Conservation (phyloP, 2,113 vertebrate genomes). For the Scophthalmus maximus region DNA sequence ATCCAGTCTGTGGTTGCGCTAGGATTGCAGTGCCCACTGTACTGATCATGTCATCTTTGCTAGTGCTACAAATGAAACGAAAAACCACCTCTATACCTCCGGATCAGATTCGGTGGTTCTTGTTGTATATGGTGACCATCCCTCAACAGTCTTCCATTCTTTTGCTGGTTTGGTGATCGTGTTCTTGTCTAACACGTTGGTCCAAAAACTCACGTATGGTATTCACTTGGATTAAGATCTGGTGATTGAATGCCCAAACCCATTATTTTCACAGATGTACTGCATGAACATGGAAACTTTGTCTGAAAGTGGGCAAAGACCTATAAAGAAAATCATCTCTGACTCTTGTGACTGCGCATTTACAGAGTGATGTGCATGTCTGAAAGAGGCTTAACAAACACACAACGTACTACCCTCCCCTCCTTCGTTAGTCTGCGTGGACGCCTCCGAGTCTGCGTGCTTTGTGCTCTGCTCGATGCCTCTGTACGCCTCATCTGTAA, state of each 20-base stretch:
- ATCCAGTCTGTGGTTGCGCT: too few relatives aligned
- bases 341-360: not conserved
- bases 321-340: too few relatives aligned
- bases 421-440: not conserved
- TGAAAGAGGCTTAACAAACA: slow-evolving; percentile 10
- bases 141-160: too few relatives aligned
- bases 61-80: not conserved
- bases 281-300: too few relatives aligned
- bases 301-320: too few relatives aligned
- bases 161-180: too few relatives aligned
- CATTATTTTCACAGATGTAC: slow-evolving; percentile 3
- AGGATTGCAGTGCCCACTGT: not conserved
- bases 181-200: too few relatives aligned
- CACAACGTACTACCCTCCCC: not conserved
- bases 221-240: too few relatives aligned
- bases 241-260: not conserved
- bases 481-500: slow-evolving; percentile 46
- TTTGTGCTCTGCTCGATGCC: slow-evolving; percentile 41
- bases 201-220: too few relatives aligned
- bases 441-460: not conserved
- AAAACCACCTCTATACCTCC: too few relatives aligned
- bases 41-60: not conserved
- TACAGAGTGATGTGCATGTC: slow-evolving; percentile 3
- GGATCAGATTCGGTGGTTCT: too few relatives aligned
- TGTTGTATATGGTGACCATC: not conserved